Conservation (phyloP, 2,888 invertebrate genomes). For the Congeria kusceri region DNA sequence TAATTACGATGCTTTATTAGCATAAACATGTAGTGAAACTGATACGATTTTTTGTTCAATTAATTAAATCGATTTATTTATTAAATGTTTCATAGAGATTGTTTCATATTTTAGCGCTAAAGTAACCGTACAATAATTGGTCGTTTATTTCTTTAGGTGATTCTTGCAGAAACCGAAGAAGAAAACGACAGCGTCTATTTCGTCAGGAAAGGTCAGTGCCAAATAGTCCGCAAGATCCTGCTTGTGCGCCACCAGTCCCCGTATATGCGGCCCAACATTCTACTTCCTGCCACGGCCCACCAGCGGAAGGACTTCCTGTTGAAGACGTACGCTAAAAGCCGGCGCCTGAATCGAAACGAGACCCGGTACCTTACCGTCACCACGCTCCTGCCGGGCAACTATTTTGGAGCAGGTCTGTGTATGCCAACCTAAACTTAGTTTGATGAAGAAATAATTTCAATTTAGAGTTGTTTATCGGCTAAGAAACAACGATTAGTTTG, state of each 20-base stretch:
- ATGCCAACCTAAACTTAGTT: too few relatives aligned
- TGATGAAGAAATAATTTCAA: too few relatives aligned
- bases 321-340: conserved; percentile 57
- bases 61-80: too few relatives aligned
- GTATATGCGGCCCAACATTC: conserved; percentile 57
- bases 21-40: too few relatives aligned
- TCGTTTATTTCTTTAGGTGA: conserved; percentile 62
- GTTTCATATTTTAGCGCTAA: too few relatives aligned
- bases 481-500: too few relatives aligned
- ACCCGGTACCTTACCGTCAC: conserved; percentile 65
- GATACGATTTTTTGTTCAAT: too few relatives aligned
- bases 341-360: conserved; percentile 50
- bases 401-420: conserved; percentile 70
- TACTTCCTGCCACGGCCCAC: conserved; percentile 45
- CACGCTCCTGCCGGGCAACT: conserved; percentile 65
- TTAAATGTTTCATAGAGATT: too few relatives aligned
- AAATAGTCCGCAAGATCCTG: conserved; percentile 64
- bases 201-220: conserved; percentile 67
- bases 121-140: too few relatives aligned
- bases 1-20: too few relatives aligned
- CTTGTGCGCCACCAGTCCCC: conserved; percentile 67
- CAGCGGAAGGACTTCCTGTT: conserved; percentile 49
- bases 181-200: conserved; percentile 67
- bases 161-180: conserved; percentile 56
- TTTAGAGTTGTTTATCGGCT: too few relatives aligned